phyloP scores from a whole-genome alignment of 1,140 invertebrate species.

The Drosophila bocqueti region DNA sequence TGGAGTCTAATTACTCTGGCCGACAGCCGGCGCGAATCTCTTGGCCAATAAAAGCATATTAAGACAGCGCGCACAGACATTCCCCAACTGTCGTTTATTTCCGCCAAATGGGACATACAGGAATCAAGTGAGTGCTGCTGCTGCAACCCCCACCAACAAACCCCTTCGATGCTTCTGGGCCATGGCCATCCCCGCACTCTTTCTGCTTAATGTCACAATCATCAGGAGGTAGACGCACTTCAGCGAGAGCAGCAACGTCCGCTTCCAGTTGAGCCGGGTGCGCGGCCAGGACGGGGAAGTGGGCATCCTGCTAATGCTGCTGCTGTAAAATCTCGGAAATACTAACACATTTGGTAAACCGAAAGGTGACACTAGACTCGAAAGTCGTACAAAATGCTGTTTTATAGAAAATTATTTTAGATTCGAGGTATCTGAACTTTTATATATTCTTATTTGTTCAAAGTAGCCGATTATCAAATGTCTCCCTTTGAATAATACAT shows the following conservation, averaged over 20 bases:
- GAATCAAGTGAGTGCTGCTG: slow-evolving; percentile 16
- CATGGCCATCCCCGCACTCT: neutral
- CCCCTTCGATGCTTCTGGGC: neutral
- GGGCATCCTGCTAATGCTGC: slow-evolving; percentile 10
- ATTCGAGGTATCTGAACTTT: no score
- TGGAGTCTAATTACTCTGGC: slow-evolving; percentile 76
- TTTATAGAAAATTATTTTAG: no score
- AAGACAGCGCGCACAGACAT: slow-evolving; percentile 46
- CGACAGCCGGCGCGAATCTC: slow-evolving; percentile 48
- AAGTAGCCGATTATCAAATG: no score
- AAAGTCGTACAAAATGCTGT: no score
- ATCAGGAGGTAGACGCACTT: slow-evolving; percentile 42
- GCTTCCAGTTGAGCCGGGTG: slow-evolving; percentile 46
- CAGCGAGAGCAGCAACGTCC: slow-evolving; percentile 23
- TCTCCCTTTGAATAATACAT: no score
- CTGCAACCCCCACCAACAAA: neutral
- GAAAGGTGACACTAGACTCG: neutral
- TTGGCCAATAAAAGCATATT: slow-evolving; percentile 78
- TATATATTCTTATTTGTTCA: no score
- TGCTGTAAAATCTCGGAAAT: neutral
- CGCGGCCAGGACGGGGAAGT: neutral
- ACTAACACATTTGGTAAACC: neutral
- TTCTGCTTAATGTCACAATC: slow-evolving; percentile 23
- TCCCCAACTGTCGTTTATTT: slow-evolving; percentile 69
- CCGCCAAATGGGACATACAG: slow-evolving; percentile 25